phyloP scores from a whole-genome alignment of 2,113 vertebrate species.

The Chlamydotis undulata region DNA sequence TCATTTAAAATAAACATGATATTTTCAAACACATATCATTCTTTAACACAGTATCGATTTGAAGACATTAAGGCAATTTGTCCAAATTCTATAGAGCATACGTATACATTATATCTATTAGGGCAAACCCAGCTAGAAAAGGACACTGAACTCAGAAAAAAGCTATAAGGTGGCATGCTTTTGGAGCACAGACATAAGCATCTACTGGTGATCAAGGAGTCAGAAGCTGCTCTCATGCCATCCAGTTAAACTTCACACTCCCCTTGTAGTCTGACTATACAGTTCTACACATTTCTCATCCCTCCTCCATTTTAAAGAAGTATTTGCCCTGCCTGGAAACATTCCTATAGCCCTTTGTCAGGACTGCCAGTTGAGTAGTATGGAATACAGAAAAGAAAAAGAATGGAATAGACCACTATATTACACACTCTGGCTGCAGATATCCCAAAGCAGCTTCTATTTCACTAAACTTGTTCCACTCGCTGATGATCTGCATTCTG shows the following conservation, averaged over 20 bases:
- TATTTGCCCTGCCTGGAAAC: background rate
- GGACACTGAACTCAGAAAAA: background rate
- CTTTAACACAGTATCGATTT: background rate
- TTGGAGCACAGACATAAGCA: background rate
- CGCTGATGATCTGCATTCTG: background rate
- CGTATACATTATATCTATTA: background rate
- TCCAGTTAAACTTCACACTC: background rate
- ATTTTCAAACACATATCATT: background rate
- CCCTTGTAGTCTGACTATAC: background rate
- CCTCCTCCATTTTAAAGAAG: background rate
- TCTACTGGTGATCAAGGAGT: background rate
- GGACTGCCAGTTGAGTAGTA: background rate
- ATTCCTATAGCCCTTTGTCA: background rate
- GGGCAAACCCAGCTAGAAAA: background rate
- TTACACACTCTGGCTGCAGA: background rate
- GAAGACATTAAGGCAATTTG: background rate
- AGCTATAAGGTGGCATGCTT: background rate
- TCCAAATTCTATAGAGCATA: background rate
- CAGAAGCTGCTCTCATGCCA: background rate
- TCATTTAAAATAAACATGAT: background rate
- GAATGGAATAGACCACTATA: background rate
- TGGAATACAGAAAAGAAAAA: background rate
- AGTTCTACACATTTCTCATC: background rate
- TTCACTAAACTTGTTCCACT: too few relatives aligned
- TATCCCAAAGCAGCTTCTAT: background rate